Percentiles rank a stretch among this genome's conserved stretches.
These are phyloP conservation scores for Peromyscus melanophrys DNA, from an alignment of 2,797 vertebrate genomes.

Conservation along the genomic window DNA sequence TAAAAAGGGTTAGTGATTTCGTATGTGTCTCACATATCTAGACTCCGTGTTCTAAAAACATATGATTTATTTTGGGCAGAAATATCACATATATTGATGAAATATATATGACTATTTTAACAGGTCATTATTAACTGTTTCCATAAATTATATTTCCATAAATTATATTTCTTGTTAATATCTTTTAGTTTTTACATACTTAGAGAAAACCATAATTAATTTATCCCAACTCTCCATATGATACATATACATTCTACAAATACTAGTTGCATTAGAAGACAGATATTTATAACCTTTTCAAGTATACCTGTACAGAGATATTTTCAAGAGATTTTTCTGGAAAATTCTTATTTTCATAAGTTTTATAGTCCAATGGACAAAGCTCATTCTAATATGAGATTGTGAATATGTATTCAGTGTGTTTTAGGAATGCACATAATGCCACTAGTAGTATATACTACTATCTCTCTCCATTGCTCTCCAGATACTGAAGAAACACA, in stretches of 20 bases:
- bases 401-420: neutral
- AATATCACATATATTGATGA: neutral
- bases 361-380: neutral
- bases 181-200: constrained; percentile 30
- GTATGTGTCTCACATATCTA: neutral
- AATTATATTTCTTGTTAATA: constrained; percentile 16
- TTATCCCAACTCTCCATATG: neutral
- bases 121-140: neutral
- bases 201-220: constrained; percentile 16
- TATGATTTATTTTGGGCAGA: constrained; percentile 22
- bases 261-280: neutral
- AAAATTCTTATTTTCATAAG: neutral
- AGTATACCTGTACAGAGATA: neutral
- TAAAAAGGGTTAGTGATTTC: neutral
- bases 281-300: neutral
- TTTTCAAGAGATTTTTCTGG: neutral
- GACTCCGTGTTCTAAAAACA: constrained; percentile 19
- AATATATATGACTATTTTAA: constrained; percentile 4
- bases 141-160: constrained; percentile 14
- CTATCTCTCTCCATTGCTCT: neutral
- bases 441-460: neutral
- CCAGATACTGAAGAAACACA: constrained; percentile 16
- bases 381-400: neutral
- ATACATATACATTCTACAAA: neutral
- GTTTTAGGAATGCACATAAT: constrained; percentile 4